Percentiles rank a stretch among this genome's conserved stretches.
These are phyloP conservation scores for Sapajus apella DNA, from an alignment of 2,113 vertebrate genomes.

Conservation along the genomic window DNA sequence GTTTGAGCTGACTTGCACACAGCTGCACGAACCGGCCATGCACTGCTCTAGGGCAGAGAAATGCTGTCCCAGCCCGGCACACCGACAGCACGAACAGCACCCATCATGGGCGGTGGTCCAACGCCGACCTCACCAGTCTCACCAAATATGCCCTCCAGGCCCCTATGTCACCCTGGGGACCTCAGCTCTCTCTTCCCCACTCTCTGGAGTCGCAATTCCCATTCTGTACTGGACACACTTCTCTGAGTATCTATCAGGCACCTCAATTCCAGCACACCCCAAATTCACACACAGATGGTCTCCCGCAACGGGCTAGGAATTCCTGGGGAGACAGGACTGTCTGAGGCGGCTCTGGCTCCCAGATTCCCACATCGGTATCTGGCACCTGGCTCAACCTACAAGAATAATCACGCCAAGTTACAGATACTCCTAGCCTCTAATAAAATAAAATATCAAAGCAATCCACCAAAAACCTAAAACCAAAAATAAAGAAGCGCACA, in stretches of 20 bases:
- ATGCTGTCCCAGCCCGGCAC: rapidly evolving
- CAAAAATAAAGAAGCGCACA: rapidly evolving
- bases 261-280: neutral
- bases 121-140: neutral
- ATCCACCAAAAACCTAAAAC: neutral
- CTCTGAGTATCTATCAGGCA: rapidly evolving
- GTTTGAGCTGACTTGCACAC: rapidly evolving
- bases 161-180: rapidly evolving
- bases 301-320: neutral
- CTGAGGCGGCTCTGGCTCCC: neutral
- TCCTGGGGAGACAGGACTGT: neutral
- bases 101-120: rapidly evolving
- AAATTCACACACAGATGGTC: rapidly evolving
- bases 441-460: too few species aligned
- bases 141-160: rapidly evolving
- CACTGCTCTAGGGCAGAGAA: rapidly evolving
- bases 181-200: neutral
- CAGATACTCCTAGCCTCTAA: neutral
- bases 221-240: neutral
- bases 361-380: rapidly evolving
- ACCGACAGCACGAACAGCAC: rapidly evolving
- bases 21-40: rapidly evolving
- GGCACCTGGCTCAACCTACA: rapidly evolving
- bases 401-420: rapidly evolving
- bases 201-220: neutral